Evolutionary conservation across 1,140 invertebrate species (phyloP), one percentile per base, ranked within the genome.

Genomic region (Leguminivora glycinivorella): DNA sequence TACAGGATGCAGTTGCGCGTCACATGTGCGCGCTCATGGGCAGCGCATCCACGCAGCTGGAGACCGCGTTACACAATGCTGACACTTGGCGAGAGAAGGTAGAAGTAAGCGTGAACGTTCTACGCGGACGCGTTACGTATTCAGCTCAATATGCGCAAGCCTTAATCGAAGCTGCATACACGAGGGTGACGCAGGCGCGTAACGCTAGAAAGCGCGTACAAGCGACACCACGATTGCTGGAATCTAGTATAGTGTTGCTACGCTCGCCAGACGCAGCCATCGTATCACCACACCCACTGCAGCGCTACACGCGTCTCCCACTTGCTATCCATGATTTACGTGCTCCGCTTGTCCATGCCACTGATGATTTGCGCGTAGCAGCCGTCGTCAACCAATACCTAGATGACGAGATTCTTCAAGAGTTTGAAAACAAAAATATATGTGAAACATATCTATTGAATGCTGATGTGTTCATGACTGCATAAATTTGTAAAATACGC

Each of bases 61-160:
- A 17, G 67, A 77, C 1, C 4, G 70, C 34, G 1, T 19, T 83
- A 6, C n/a, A 58, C 4, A 66, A 70, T 0, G 69, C 52, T 1
- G 14, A 17, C 6, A 69, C 74, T 0, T 87, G 86, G 86, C 19
- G 75, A 12, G 76, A 83, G 7, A 85, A 83, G 47, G 58, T 87
- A 0, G 70, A 79, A 2, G 66, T 40, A 0, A 78, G 79, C 56
- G 78, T 86, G 0, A 72, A 79, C 0, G 71, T 69, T 10, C 52
- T 88, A 1, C 31, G 78, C 1, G 84, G 83, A 0, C 74, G 73
- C 22, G 79, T 86, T 0, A 10, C 78, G 0, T 77, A 84, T 67
- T 86, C 85, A 0, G 76, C 78, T n/a, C 85, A 89, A 68, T 89
- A 88, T 25, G 73, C 76, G 1, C 72, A 79, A 10, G 73, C 79